Percentiles rank a stretch among this genome's conserved stretches.
Evolutionary conservation across 2,888 invertebrate species (phyloP).

Genomic region (Aspidiotus destructor): DNA sequence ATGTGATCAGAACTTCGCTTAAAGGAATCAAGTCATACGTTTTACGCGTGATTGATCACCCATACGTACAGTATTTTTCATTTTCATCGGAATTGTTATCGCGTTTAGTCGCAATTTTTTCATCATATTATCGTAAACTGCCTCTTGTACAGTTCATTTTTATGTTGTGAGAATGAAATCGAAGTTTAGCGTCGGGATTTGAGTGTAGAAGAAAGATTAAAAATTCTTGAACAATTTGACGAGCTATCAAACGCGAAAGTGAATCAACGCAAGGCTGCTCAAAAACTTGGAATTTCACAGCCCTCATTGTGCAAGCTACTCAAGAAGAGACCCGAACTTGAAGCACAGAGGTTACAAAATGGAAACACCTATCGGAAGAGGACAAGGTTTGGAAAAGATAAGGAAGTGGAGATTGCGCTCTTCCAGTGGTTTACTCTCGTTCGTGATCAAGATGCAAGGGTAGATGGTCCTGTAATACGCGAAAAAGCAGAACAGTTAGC

Average conservation of each 20-base stretch:
- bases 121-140: too few species aligned
- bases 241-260: conserved; percentile 1
- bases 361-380: neutral
- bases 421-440: neutral
- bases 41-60: too few species aligned
- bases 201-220: conserved; percentile 8
- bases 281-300: conserved; percentile 13
- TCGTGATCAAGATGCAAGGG: neutral
- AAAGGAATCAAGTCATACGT: too few species aligned
- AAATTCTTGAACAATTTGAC: conserved; percentile 18
- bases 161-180: too few species aligned
- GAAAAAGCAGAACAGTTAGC: conserved; percentile 19
- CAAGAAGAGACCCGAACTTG: conserved; percentile 12
- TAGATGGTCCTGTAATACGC: conserved; percentile 12
- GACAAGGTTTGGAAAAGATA: conserved; percentile 8
- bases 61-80: too few species aligned
- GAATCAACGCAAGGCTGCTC: conserved; percentile 11
- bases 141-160: too few species aligned
- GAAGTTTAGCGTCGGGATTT: neutral
- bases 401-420: conserved; percentile 13
- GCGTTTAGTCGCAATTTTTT: neutral
- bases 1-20: too few species aligned
- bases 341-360: neutral
- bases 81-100: neutral
- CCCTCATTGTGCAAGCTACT: conserved; percentile 11